These are phyloP conservation scores for Rachycentron canadum DNA, from an alignment of 2,797 vertebrate genomes.

Conservation along the genomic window DNA sequence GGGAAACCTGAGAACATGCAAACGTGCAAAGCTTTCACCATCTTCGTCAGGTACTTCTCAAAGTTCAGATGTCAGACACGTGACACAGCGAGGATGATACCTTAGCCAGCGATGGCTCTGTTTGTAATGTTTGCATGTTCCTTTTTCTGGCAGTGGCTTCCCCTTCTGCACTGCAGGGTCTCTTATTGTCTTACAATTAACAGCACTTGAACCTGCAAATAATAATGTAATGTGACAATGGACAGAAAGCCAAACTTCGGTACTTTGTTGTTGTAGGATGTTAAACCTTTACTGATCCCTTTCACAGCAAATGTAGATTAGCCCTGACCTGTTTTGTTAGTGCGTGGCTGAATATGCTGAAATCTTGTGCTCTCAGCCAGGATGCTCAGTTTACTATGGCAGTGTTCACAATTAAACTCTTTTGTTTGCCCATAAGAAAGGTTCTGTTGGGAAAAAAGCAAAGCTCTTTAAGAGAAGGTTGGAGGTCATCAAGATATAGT, in stretches of 20 bases:
- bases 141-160: conserved; percentile 87
- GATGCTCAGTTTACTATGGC: conserved; percentile 85
- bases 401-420: conserved; percentile 86
- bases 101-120: conserved; percentile 90
- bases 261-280: conserved; percentile 11
- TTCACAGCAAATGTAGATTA: conserved; percentile 18
- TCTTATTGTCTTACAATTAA: conserved; percentile 67
- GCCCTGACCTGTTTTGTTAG: conserved; percentile 79
- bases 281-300: conserved; percentile 32
- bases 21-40: background rate
- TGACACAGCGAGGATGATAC: conserved; percentile 60
- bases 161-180: conserved; percentile 87
- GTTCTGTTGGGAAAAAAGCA: conserved; percentile 66
- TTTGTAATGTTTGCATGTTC: conserved; percentile 87
- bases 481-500: background rate
- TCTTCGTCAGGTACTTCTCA: background rate
- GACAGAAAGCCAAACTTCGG: conserved; percentile 15
- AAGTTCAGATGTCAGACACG: background rate
- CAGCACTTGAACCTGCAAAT: conserved; percentile 61
- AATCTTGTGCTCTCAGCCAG: conserved; percentile 85
- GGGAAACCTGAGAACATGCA: conserved; percentile 81
- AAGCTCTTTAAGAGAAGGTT: background rate
- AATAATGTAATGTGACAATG: conserved; percentile 4
- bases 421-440: conserved; percentile 85
- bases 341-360: conserved; percentile 81